Evolutionary conservation across 1,140 invertebrate species (phyloP).

Genomic region (Formica selysi): DNA sequence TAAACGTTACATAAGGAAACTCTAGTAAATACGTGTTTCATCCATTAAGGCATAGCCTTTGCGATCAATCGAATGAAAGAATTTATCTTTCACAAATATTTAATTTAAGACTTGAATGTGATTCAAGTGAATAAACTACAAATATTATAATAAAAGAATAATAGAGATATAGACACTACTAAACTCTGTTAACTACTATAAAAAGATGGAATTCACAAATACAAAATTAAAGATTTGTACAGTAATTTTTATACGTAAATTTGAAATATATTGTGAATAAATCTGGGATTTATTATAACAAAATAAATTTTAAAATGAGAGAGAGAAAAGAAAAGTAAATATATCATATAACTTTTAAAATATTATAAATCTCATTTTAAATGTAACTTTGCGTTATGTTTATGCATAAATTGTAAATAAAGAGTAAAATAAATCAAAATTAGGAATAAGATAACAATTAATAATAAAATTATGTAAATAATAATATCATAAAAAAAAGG

Average conservation of each 20-base stretch:
- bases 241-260: background rate
- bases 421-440: background rate
- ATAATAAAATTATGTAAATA: too few species aligned
- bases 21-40: background rate
- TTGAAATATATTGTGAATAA: background rate
- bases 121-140: too few species aligned
- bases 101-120: background rate
- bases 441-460: background rate
- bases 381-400: background rate
- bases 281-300: too few species aligned
- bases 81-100: background rate
- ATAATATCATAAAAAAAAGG: background rate
- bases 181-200: too few species aligned
- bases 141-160: background rate
- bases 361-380: background rate
- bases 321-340: background rate
- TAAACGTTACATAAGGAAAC: conserved; percentile 26
- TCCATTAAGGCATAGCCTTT: background rate
- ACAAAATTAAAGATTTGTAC: background rate
- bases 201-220: background rate
- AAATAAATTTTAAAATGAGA: background rate
- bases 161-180: background rate
- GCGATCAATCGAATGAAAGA: background rate
- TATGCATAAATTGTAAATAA: background rate
- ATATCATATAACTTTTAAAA: background rate